Conservation (phyloP, 2,113 vertebrate genomes). For the Lasiurus borealis region DNA sequence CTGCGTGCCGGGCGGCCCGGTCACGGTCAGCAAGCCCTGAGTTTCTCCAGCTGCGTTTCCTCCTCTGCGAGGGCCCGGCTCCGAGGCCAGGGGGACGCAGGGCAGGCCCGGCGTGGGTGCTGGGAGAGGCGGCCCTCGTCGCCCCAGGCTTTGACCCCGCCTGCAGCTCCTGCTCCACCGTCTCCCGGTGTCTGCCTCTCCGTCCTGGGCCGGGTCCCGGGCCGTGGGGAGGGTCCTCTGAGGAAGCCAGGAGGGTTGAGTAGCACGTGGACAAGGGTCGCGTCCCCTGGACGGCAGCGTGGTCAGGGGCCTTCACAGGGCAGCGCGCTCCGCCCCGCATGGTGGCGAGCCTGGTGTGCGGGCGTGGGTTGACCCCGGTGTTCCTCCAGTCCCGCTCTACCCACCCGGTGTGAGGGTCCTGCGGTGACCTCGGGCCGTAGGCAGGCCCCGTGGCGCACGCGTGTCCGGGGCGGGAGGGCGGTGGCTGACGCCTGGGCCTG, state of each 20-base stretch:
- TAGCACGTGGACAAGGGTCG: not conserved
- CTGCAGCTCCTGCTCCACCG: not conserved
- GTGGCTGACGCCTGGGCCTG: not conserved
- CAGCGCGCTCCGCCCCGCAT: fast-evolving
- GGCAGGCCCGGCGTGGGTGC: too few species aligned
- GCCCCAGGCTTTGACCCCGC: not conserved
- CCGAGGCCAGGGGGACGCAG: too few species aligned
- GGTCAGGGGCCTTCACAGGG: not conserved
- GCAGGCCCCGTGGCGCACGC: not conserved
- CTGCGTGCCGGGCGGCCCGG: not conserved
- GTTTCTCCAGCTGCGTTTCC: not conserved
- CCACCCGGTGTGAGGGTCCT: not conserved
- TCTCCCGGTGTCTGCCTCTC: not conserved
- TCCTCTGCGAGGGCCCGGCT: not conserved
- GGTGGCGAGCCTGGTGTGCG: not conserved
- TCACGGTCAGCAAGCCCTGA: not conserved
- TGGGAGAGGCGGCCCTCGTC: not conserved
- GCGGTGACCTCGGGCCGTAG: not conserved
- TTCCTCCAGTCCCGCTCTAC: not conserved
- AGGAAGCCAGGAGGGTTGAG: not conserved
- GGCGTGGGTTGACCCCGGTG: not conserved
- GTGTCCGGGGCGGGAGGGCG: not conserved
- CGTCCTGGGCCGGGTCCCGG: not conserved
- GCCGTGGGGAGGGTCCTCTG: not conserved
- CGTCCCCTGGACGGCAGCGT: fast-evolving